These are phyloP conservation scores for Syngnathus acus DNA, from an alignment of 2,797 vertebrate genomes.

Conservation along the genomic window DNA sequence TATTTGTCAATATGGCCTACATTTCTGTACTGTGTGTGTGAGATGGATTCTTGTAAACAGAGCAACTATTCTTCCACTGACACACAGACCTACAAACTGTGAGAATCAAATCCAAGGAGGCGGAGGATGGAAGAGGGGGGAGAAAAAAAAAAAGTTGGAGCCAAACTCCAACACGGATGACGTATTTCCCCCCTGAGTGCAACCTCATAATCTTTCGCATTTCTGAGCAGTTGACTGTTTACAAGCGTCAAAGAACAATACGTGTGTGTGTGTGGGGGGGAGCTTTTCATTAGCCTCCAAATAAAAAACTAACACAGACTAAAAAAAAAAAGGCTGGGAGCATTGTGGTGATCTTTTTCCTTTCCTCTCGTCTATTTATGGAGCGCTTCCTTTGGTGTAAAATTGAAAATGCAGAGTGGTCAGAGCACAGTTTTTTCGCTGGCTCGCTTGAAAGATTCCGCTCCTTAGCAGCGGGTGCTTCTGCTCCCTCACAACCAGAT, in stretches of 20 bases:
- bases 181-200: conserved; percentile 27
- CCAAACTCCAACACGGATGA: neutral
- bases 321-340: too few species aligned
- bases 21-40: conserved; percentile 19
- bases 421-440: neutral
- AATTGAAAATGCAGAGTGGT: too few species aligned
- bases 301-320: neutral
- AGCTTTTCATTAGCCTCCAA: neutral
- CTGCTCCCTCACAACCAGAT: neutral
- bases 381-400: too few species aligned
- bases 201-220: conserved; percentile 9
- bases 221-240: neutral
- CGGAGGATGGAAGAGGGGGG: conserved; percentile 10
- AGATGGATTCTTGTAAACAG: conserved; percentile 39
- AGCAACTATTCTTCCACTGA: conserved; percentile 61
- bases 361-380: too few species aligned
- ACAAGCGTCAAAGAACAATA: neutral
- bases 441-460: conserved; percentile 12
- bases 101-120: conserved; percentile 35
- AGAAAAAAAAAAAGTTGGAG: conserved; percentile 21
- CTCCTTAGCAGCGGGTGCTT: conserved; percentile 32
- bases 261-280: neutral
- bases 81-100: conserved; percentile 69
- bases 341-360: too few species aligned
- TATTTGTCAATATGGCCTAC: conserved; percentile 12